phyloP scores from a whole-genome alignment of 2,888 invertebrate genomes.

The Dynastes hyllus region DNA sequence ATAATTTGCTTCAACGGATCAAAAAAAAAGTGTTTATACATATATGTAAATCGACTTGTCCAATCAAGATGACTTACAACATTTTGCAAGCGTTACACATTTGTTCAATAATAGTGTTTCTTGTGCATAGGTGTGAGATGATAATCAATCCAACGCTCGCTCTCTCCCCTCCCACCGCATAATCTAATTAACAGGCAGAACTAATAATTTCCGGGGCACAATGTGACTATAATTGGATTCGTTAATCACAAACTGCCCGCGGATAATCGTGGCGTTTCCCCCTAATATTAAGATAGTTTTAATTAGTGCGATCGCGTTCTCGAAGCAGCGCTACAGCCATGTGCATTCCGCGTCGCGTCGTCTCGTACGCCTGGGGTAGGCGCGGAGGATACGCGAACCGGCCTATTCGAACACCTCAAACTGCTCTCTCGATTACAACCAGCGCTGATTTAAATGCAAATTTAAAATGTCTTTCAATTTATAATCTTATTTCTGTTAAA shows the following conservation, averaged over 20 bases:
- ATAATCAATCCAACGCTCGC: conserved; percentile 55
- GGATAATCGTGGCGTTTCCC: conserved; percentile 67
- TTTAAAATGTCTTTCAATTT: conserved; percentile 71
- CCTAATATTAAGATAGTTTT: conserved; percentile 59
- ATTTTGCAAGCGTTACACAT: neutral
- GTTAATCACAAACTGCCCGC: conserved; percentile 71
- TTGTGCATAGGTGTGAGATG: neutral
- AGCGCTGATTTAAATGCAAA: conserved; percentile 70
- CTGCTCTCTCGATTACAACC: conserved; percentile 51
- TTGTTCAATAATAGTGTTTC: neutral
- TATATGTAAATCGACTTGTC: no score
- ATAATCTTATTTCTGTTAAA: conserved; percentile 71
- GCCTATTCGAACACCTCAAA: neutral
- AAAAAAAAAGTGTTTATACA: no score
- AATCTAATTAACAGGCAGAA: conserved; percentile 45
- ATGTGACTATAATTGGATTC: conserved; percentile 72
- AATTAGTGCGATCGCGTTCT: conserved; percentile 58
- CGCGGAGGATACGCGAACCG: neutral
- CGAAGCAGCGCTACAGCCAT: conserved; percentile 47
- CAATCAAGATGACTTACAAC: no score
- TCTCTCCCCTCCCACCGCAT: conserved; percentile 48
- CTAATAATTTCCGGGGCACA: conserved; percentile 69
- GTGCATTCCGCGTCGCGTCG: conserved; percentile 51
- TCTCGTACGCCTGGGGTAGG: conserved; percentile 38
- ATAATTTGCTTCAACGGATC: no score